Conservation (phyloP, 2,888 invertebrate species). For the Marronus borbonicus region DNA sequence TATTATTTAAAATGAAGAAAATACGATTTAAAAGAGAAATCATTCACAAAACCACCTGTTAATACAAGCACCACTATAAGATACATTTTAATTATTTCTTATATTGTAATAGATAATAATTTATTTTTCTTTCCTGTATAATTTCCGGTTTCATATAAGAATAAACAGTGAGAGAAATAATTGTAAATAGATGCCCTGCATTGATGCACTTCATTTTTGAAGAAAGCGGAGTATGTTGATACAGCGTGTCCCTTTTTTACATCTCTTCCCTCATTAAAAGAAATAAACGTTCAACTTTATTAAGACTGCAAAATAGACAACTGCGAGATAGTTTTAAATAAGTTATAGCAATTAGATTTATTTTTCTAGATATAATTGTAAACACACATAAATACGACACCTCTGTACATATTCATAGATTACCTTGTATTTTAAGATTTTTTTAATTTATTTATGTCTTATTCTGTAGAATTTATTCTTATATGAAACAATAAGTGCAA, state of each 20-base stretch:
- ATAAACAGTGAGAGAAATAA: conserved; percentile 15
- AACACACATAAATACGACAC: not conserved
- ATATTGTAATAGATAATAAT: not conserved
- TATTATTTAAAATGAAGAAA: not conserved
- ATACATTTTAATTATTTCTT: conserved; percentile 13
- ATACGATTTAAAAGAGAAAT: not conserved
- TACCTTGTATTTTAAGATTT: not conserved
- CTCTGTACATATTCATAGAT: not conserved
- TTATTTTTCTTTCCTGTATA: conserved; percentile 11
- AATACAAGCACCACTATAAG: conserved; percentile 2
- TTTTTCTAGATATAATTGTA: conserved; percentile 8
- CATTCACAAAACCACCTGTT: conserved; percentile 22
- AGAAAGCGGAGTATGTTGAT: no score
- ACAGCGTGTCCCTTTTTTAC: not conserved
- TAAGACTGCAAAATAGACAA: conserved; percentile 1
- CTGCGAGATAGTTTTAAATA: conserved; percentile 8
- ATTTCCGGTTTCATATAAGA: conserved; percentile 41
- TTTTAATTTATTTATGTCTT: conserved; percentile 34
- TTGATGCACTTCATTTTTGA: no score
- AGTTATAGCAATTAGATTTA: not conserved
- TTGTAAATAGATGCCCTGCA: not conserved
- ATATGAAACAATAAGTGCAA: conserved; percentile 45
- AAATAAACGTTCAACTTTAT: not conserved
- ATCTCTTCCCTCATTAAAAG: not conserved
- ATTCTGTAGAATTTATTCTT: conserved; percentile 37